Base-by-base conservation (phyloP, 2,113 vertebrate species). In the Acinonyx jubatus region DNA sequence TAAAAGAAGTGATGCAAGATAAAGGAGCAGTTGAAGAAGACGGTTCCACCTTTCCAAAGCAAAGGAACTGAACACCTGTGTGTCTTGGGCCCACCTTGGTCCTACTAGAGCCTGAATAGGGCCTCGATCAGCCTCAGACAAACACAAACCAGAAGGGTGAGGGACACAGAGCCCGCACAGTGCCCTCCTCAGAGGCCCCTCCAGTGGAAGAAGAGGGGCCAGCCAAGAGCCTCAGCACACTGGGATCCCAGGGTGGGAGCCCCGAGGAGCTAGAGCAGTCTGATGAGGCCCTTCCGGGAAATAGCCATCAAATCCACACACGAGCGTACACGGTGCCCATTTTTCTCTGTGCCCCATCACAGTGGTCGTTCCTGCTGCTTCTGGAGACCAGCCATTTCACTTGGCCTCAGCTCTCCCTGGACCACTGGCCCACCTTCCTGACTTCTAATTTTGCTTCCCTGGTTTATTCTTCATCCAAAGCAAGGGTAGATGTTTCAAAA, bases 321-420 rank as follows among this genome's bases (percentile, higher is more conserved):
- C 38, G 18, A 7, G 48, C 0, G 0, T 50, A 7, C 9, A 0
- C 29, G 3, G n/a, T 61, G 45, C 48, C 33, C 16, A 0, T 38
- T 88, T 65, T 79, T 31, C 73, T 69, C 83, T 82, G 2, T 0
- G 3, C 29, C 11, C 52, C 14, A 0, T n/a, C 41, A 2, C 13
- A 2, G 0, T 9, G 45, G 33, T 8, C 7, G 4, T 14, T 45
- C 33, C 33, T 7, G 3, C 16, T 9, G 27, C 41, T 27, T 71
- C 31, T 7, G 5, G 38, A 8, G 55, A 33, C 31, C 63, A 82
- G 4, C 23, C 36, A 0, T 63, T 52, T 27, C 25, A 10, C 71
- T 4, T 11, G 48, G n/a, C 52, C 31, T 50, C 19, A 1, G 18
- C 63, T 92, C 55, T 61, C 21, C 3, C 38, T 4, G 4, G 66